Evolutionary conservation across 2,113 vertebrate species (phyloP), one percentile per base, ranked within the genome.

Genomic region (Tor tambroides): DNA sequence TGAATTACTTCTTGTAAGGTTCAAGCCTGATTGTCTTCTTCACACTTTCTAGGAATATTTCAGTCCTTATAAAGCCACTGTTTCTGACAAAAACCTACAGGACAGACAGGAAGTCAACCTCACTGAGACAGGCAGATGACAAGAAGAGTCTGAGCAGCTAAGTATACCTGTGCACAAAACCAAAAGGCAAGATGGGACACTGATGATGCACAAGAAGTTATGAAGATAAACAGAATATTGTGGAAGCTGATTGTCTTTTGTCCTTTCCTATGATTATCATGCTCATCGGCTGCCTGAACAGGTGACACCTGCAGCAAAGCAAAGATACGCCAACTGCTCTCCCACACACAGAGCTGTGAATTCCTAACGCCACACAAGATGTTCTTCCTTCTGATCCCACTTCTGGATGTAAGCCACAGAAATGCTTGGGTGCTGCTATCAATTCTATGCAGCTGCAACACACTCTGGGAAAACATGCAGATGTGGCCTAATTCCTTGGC

Each of bases 251-350:
- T 30, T 21, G 19, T 59, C 49, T 56, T 30, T 56, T 79, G 67
- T 84, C 35, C n/a, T 54, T 28, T 35, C 2, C 63, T 65, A 51
- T 38, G 17, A 19, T 61, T 43, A 80, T 56, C 38, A 30, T 30
- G 12, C 43, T 14, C 21, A 6, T 26, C 54, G 2, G 32, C 19
- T 32, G 35, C n/a, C 74, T 72, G 35, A 79, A 65, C 87, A 88
- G 84, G 79, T 77, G 87, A 77, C 87, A 86, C 78, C 67, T 80
- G 83, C 78, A 76, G 77, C n/a, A 67, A 63, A 76, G 43, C 30
- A 67, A 41, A 81, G n/a, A 80, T 49, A 46, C 4, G 3, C n/a
- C 78, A 75, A 43, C 67, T 78, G 76, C 23, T 78, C 72, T 28
- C 80, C 14, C 28, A 38, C 74, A 63, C 56, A 75, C 35, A 28